These are phyloP conservation scores for Andrena hattorfiana DNA, from an alignment of 2,888 invertebrate genomes.

Conservation along the genomic window DNA sequence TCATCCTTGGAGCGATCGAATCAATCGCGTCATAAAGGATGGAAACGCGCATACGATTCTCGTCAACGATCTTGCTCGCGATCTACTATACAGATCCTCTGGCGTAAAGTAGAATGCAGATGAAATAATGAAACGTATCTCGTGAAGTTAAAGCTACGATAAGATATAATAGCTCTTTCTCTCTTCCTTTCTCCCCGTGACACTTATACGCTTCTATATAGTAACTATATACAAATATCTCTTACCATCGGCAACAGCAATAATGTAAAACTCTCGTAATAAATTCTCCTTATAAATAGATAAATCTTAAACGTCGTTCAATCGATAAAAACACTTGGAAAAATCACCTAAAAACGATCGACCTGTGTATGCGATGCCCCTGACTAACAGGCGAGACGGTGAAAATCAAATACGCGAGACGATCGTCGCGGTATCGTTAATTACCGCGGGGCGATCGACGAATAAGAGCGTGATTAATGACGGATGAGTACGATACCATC, in stretches of 20 bases:
- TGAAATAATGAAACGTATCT: constrained; percentile 54
- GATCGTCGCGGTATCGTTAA: neutral
- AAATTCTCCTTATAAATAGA: constrained; percentile 66
- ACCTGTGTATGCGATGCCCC: constrained; percentile 11
- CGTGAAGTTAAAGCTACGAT: constrained; percentile 58
- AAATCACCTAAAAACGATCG: constrained; percentile 54
- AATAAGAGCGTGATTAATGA: constrained; percentile 10
- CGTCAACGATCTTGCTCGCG: constrained; percentile 13
- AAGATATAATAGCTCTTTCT: constrained; percentile 45
- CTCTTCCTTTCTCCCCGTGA: constrained; percentile 32
- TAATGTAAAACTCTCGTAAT: constrained; percentile 64
- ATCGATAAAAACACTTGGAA: constrained; percentile 62
- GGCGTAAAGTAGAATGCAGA: constrained; percentile 32
- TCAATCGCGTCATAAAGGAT: constrained; percentile 32
- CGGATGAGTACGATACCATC: constrained; percentile 11
- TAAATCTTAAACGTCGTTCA: constrained; percentile 60
- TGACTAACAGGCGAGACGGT: constrained; percentile 1
- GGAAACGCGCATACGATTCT: constrained; percentile 16
- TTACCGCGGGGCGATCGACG: neutral
- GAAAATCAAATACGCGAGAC: constrained; percentile 15
- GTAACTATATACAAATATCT: constrained; percentile 68
- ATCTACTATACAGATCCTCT: constrained; percentile 35
- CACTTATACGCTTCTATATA: constrained; percentile 40
- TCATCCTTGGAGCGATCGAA: constrained; percentile 13
- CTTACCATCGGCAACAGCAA: constrained; percentile 53